These are phyloP conservation scores for Alaudala cheleensis DNA, from an alignment of 2,113 vertebrate genomes.

Conservation along the genomic window DNA sequence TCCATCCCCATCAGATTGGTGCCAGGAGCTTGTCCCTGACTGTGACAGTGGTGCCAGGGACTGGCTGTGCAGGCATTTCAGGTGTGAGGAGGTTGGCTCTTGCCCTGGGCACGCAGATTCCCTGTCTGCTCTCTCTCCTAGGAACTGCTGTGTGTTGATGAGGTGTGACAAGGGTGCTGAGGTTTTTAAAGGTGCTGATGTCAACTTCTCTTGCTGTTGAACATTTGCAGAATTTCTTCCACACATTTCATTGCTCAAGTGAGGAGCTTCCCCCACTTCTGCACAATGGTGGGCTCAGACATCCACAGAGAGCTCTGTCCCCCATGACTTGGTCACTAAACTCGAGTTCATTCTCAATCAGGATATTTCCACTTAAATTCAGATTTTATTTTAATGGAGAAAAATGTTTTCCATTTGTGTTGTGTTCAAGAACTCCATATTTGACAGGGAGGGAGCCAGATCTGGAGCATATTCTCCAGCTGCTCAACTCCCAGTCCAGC, in stretches of 20 bases:
- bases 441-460: neutral
- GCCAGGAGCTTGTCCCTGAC: neutral
- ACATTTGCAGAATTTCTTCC: neutral
- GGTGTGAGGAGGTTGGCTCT: neutral
- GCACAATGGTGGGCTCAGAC: neutral
- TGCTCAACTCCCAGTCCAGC: neutral
- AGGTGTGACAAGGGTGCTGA: neutral
- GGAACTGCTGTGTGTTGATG: neutral
- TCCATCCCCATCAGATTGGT: neutral
- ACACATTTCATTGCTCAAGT: accelerated
- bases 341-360: accelerated
- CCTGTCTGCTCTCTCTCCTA: neutral
- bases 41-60: neutral
- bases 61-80: neutral
- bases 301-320: neutral
- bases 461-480: neutral
- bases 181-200: neutral
- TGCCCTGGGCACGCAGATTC: neutral
- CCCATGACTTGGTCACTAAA: neutral
- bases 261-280: neutral
- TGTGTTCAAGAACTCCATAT: neutral
- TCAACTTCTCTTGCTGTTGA: neutral
- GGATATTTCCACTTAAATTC: neutral
- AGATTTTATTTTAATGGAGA: neutral
- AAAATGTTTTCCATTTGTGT: neutral